Evolutionary conservation across 1,140 invertebrate genomes (phyloP).

Genomic region (Anagrus nilaparvatae): DNA sequence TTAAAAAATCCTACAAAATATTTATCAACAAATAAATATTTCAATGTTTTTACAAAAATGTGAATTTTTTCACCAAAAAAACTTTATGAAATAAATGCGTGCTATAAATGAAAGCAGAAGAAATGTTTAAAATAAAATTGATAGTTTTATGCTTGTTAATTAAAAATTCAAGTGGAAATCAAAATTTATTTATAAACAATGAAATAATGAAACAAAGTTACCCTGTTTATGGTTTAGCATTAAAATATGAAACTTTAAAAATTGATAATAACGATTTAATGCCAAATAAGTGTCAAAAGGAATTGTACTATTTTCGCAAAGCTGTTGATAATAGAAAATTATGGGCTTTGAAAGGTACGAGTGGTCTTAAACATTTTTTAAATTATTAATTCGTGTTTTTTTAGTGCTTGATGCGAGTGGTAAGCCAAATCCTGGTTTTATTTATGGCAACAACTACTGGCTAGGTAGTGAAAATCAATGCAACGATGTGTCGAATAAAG

Average conservation of each 20-base stretch:
- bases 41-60: too few relatives aligned
- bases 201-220: conserved; percentile 13
- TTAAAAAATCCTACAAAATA: too few relatives aligned
- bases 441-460: conserved; percentile 44
- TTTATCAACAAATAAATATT: too few relatives aligned
- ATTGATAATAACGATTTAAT: conserved; percentile 16
- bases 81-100: too few relatives aligned
- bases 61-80: too few relatives aligned
- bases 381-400: conserved; percentile 6
- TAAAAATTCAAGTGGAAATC: too few relatives aligned
- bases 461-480: conserved; percentile 38
- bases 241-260: too few relatives aligned
- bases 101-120: too few relatives aligned
- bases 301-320: conserved; percentile 22
- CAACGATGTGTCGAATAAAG: conserved; percentile 23
- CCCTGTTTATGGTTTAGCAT: conserved; percentile 29
- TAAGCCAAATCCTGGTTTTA: conserved; percentile 32
- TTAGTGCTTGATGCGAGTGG: conserved; percentile 44
- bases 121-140: too few relatives aligned
- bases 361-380: background rate
- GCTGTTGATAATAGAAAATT: conserved; percentile 24
- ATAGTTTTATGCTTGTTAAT: too few relatives aligned
- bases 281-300: conserved; percentile 19
- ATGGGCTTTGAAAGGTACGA: conserved; percentile 31
- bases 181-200: too few relatives aligned